These are phyloP conservation scores for Lycophotia porphyrea DNA, from an alignment of 2,888 invertebrate species.

Conservation along the genomic window DNA sequence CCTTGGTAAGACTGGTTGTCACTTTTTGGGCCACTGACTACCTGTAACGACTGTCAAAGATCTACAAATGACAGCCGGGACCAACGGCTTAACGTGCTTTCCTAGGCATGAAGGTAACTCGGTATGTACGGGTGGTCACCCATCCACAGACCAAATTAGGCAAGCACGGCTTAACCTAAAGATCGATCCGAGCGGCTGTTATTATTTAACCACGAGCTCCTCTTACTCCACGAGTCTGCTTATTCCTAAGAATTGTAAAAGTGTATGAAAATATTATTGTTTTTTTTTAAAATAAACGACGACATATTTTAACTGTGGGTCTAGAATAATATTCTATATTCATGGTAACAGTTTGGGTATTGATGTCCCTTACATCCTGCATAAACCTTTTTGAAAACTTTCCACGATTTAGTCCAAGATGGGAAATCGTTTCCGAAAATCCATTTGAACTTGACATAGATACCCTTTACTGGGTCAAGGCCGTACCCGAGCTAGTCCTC, in stretches of 20 bases:
- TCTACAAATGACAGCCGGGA: too few species aligned
- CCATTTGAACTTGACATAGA: conserved; percentile 7
- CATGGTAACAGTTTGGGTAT: not conserved
- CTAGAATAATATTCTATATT: not conserved
- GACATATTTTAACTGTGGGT: not conserved
- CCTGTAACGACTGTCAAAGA: too few species aligned
- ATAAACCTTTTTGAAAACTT: not conserved
- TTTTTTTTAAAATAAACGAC: not conserved
- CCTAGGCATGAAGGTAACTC: too few species aligned
- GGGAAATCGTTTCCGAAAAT: conserved; percentile 4
- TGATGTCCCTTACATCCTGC: not conserved
- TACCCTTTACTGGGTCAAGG: conserved; percentile 3
- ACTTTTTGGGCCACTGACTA: too few species aligned
- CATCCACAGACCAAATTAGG: too few species aligned
- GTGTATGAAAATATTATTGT: not conserved
- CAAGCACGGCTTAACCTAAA: too few species aligned
- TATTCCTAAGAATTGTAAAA: not conserved
- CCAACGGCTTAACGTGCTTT: too few species aligned
- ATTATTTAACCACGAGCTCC: too few species aligned
- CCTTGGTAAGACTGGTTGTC: too few species aligned
- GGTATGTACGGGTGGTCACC: too few species aligned
- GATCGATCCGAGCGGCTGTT: too few species aligned
- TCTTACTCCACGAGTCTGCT: too few species aligned
- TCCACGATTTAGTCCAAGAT: not conserved
- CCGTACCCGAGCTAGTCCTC: not conserved